Conservation (phyloP, 2,797 vertebrate genomes). For the Fistularia tabacaria region DNA sequence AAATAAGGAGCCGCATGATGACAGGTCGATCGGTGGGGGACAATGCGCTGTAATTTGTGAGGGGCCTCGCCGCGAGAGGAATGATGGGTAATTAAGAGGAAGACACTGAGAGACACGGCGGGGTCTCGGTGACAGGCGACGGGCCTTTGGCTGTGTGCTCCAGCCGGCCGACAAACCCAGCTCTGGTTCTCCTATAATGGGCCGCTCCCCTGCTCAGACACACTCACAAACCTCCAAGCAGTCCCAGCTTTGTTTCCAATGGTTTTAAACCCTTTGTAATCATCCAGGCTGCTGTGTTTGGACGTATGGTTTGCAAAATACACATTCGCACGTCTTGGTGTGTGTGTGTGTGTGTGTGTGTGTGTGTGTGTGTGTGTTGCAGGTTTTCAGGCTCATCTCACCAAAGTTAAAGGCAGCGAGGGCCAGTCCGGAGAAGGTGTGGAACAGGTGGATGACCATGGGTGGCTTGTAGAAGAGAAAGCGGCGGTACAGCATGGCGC, state of each 20-base stretch:
- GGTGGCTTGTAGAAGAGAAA: slow-evolving; percentile 87
- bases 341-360: no score
- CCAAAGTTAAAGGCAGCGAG: slow-evolving; percentile 98
- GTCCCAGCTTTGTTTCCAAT: not conserved
- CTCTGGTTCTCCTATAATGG: slow-evolving; percentile 46
- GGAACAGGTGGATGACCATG: slow-evolving; percentile 88
- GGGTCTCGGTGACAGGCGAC: slow-evolving; percentile 71
- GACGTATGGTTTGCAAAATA: no score
- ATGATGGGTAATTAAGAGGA: slow-evolving; percentile 82
- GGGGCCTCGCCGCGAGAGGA: slow-evolving; percentile 71
- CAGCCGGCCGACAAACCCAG: slow-evolving; percentile 57
- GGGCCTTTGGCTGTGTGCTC: slow-evolving; percentile 67
- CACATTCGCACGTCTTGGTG: no score
- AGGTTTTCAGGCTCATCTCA: slow-evolving; percentile 55
- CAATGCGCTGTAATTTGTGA: slow-evolving; percentile 83
- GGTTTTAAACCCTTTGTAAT: no score
- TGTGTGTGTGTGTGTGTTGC: no score
- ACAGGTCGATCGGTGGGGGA: slow-evolving; percentile 76
- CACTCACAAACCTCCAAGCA: slow-evolving; percentile 19
- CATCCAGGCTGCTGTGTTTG: no score
- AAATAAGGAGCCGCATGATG: slow-evolving; percentile 76
- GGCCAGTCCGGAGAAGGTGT: slow-evolving; percentile 84
- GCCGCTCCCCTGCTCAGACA: slow-evolving; percentile 24
- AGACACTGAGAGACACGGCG: slow-evolving; percentile 67
- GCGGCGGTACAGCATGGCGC: slow-evolving; percentile 86